phyloP scores from a whole-genome alignment of 64 coral and sea anemone genomes.

The Pachyseris speciosa region DNA sequence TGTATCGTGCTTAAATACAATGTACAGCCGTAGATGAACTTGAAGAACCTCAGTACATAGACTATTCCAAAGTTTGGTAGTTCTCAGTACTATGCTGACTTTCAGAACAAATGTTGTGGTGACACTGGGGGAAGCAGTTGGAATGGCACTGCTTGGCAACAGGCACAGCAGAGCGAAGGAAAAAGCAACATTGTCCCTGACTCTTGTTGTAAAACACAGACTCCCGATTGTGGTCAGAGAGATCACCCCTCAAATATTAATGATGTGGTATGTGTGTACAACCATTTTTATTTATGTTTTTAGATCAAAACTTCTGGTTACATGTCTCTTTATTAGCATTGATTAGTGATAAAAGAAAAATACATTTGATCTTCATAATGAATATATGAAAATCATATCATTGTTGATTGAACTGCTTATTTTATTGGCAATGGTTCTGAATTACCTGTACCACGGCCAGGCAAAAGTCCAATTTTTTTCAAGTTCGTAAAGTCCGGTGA shows the following conservation, averaged over 20 bases:
- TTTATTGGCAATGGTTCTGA: no score
- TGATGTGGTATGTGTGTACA: conserved; percentile 25
- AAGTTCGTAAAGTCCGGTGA: no score
- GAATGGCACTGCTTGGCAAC: conserved; percentile 86
- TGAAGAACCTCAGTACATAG: background rate
- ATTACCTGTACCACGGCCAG: no score
- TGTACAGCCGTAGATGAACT: no score
- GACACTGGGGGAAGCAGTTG: conserved; percentile 70
- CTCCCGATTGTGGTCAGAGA: conserved; percentile 55
- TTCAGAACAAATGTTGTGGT: conserved; percentile 87
- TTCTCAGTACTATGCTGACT: background rate
- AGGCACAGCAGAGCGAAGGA: conserved; percentile 42
- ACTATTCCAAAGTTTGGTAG: background rate
- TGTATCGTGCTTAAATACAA: no score
- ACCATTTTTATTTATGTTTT: background rate
- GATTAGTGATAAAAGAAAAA: no score
- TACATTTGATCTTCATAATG: no score
- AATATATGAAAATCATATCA: no score
- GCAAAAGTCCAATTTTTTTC: no score
- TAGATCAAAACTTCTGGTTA: no score
- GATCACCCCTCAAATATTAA: conserved; percentile 88
- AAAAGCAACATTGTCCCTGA: conserved; percentile 80
- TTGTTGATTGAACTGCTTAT: no score
- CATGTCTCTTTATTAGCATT: no score
- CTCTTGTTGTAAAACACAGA: conserved; percentile 86